A percentile compares a stretch with the other conserved stretches of the same genome.
phyloP scores from a whole-genome alignment of 2,888 invertebrate species.

The Siphlonurus alternatus region DNA sequence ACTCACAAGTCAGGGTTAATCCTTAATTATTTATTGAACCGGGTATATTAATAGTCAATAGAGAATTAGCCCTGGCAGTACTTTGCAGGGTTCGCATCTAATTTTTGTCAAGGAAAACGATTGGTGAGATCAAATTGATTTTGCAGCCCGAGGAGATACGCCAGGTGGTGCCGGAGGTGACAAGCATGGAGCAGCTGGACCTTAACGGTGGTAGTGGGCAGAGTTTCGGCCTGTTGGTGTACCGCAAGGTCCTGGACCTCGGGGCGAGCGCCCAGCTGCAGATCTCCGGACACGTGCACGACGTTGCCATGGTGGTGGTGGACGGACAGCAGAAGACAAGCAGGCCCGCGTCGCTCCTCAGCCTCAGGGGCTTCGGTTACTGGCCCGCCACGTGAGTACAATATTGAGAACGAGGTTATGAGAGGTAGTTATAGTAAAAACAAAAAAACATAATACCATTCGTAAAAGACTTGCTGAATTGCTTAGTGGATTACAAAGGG shows the following conservation, averaged over 20 bases:
- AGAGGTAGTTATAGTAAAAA: background rate
- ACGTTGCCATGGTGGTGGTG: constrained; percentile 33
- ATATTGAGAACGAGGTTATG: background rate
- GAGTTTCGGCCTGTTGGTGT: constrained; percentile 37
- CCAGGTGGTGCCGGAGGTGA: background rate
- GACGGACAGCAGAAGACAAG: constrained; percentile 27
- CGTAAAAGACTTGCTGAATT: background rate
- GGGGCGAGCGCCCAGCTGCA: constrained; percentile 20
- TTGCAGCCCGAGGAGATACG: background rate
- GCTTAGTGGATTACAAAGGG: too few species aligned
- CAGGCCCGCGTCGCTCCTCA: constrained; percentile 19
- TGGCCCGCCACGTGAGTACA: constrained; percentile 22
- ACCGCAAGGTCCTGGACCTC: constrained; percentile 23
- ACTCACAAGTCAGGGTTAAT: too few species aligned
- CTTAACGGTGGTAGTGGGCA: constrained; percentile 32
- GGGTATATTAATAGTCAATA: too few species aligned
- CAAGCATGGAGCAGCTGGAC: constrained; percentile 6
- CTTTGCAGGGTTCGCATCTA: too few species aligned
- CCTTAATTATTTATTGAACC: too few species aligned
- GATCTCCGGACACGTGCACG: constrained; percentile 29
- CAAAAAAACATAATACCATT: background rate
- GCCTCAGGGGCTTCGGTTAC: constrained; percentile 26
- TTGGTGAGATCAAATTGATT: too few species aligned
- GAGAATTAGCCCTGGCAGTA: too few species aligned
- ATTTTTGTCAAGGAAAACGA: too few species aligned